A percentile compares a stretch with the other conserved stretches of the same genome.
Evolutionary conservation across 2,888 invertebrate genomes (phyloP).

Genomic region (Xylophagus ater): DNA sequence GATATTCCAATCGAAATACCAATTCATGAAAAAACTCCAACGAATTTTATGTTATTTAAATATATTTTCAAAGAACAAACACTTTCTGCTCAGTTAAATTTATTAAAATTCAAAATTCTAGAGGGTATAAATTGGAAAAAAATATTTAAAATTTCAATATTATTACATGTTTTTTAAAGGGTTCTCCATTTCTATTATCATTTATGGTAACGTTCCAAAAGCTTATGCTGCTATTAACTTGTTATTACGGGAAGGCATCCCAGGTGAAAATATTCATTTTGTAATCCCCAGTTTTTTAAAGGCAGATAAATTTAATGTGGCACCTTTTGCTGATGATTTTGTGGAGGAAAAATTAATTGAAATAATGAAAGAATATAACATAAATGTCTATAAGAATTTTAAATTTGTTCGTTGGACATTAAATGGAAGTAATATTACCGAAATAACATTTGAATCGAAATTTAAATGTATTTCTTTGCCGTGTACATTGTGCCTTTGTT

Average conservation of each 20-base stretch:
- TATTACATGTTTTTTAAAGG: no score
- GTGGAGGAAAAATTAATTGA: slow-evolving; percentile 24
- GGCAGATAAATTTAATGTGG: slow-evolving; percentile 19
- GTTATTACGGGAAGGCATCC: slow-evolving; percentile 38
- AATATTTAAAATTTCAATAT: no score
- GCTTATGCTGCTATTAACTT: slow-evolving; percentile 41
- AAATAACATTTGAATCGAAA: slow-evolving; percentile 24
- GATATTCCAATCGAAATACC: slow-evolving; percentile 39
- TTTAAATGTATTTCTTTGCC: slow-evolving; percentile 20
- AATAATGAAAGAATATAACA: slow-evolving; percentile 21
- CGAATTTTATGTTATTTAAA: slow-evolving; percentile 53
- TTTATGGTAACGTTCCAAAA: slow-evolving; percentile 44
- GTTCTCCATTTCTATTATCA: no score
- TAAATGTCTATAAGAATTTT: slow-evolving; percentile 27
- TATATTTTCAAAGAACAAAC: no score
- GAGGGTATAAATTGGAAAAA: no score
- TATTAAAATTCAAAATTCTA: slow-evolving; percentile 3
- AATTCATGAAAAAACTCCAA: slow-evolving; percentile 33
- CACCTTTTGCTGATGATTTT: slow-evolving; percentile 21
- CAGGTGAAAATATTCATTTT: slow-evolving; percentile 38
- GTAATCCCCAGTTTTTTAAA: slow-evolving; percentile 28
- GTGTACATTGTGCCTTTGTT: slow-evolving; percentile 31
- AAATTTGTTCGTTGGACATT: slow-evolving; percentile 29
- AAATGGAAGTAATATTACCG: slow-evolving; percentile 17
- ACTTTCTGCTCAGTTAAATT: slow-evolving; percentile 38